Base-by-base conservation (phyloP, 2,113 vertebrate species). In the Corvus cornix region DNA sequence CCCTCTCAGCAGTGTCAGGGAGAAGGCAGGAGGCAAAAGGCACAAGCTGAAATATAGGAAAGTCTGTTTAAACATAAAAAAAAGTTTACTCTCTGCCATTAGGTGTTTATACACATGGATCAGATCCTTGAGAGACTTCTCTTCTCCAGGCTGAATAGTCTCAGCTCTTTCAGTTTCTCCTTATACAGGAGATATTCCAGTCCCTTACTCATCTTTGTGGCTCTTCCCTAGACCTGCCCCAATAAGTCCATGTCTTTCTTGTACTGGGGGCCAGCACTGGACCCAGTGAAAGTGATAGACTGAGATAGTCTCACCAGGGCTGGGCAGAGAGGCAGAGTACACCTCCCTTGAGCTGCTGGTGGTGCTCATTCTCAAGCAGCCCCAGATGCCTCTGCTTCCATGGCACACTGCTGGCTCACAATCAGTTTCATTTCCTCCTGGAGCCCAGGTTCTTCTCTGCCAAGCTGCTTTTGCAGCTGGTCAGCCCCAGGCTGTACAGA, bases 331-430 rank as follows among this genome's bases (percentile, higher is more conserved):
- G n/a, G 30, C 48, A 70, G 49, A 2, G 28, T 7, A 26, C 30
- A 11, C 10, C 49, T 41, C 7, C 30, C 30, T 4, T 3, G 19
- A 48, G 41, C 66, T 62, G 39, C 63, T 73, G 72, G 22, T 43
- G 43, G 5, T 22, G 84, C 39, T 59, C 26, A 26, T 52, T 58
- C 72, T 31, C 24, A 7, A 13, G 41, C 63, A 90, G 44, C 41
- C 31, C n/a, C 55, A 44, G 41, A 23, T 68, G 18, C 31, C 23
- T 16, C 35, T 78, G 63, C 33, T 56, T 19, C 55, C 6, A 2
- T 0, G 6, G 37, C 1, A 2, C 37, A 4, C n/a, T 58, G 49
- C 39, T 5, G 5, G 16, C 49, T 62, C n/a, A 20, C 3, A 20
- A 27, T 15, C 60, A 69, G 33, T 44, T 69, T 41, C 7, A 13